Evolutionary conservation across 1,140 invertebrate species (phyloP).

Genomic region (Nasonia vitripennis): DNA sequence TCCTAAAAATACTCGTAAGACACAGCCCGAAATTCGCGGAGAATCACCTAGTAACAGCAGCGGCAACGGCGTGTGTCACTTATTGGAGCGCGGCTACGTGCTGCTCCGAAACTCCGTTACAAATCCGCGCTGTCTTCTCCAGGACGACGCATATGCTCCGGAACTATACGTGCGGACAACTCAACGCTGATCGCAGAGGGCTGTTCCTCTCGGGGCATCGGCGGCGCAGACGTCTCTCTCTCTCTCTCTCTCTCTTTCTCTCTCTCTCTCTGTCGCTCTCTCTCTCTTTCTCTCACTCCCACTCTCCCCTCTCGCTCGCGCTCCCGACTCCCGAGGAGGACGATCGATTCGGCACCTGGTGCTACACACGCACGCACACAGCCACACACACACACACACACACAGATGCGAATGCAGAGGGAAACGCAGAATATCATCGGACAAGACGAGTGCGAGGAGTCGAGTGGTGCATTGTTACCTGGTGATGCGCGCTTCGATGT

Average conservation of each 20-base stretch:
- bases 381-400: neutral
- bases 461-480: neutral
- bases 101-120: neutral
- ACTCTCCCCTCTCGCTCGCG: neutral
- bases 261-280: too few species aligned
- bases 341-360: conserved; percentile 42
- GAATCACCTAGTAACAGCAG: neutral
- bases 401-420: too few species aligned
- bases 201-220: neutral
- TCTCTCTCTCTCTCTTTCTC: neutral
- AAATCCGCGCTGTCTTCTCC: neutral
- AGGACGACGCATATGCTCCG: neutral
- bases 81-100: neutral
- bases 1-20: conserved; percentile 14
- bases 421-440: neutral
- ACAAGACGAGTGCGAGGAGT: neutral
- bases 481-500: neutral
- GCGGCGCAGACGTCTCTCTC: conserved; percentile 4
- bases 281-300: neutral
- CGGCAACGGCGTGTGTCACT: neutral
- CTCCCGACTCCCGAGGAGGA: conserved; percentile 2
- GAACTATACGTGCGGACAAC: neutral
- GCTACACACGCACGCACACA: neutral
- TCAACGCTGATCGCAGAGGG: neutral
- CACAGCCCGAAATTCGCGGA: conserved; percentile 10